A percentile compares a stretch with the other conserved stretches of the same genome.
These are phyloP conservation scores for Stichodactyla helianthus DNA, from an alignment of 64 coral and sea anemone genomes.

Conservation along the genomic window DNA sequence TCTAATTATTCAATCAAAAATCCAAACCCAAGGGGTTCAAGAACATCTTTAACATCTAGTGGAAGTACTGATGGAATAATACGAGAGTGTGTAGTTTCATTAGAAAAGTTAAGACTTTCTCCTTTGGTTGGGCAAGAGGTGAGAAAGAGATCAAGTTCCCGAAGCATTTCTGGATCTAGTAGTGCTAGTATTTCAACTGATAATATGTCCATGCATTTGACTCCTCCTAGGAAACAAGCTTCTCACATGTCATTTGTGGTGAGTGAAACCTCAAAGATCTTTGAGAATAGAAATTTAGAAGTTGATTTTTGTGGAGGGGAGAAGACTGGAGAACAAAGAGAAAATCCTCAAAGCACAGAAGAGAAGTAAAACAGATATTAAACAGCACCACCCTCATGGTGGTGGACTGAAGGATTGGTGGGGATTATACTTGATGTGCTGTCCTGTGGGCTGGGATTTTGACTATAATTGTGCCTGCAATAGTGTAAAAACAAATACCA, in stretches of 20 bases:
- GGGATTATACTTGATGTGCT: no score
- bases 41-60: not conserved
- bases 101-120: slow-evolving; percentile 65
- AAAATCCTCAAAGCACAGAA: no score
- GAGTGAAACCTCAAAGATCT: not conserved
- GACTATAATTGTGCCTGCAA: no score
- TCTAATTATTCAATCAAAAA: not conserved
- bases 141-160: no score
- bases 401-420: no score
- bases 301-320: no score
- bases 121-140: not conserved
- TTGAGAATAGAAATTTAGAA: not conserved
- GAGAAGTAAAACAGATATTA: no score
- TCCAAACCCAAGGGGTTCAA: not conserved
- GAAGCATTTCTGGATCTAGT: not conserved
- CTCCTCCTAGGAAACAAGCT: slow-evolving; percentile 19
- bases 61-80: not conserved
- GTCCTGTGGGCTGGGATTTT: no score
- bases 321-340: no score
- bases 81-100: slow-evolving; percentile 62
- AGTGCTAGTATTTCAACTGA: not conserved
- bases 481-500: no score
- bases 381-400: no score
- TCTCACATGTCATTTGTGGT: slow-evolving; percentile 56
- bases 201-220: not conserved